Percentiles rank a stretch among this genome's conserved stretches.
These are phyloP conservation scores for Phataginus tricuspis DNA, from an alignment of 2,797 vertebrate species.

Conservation along the genomic window DNA sequence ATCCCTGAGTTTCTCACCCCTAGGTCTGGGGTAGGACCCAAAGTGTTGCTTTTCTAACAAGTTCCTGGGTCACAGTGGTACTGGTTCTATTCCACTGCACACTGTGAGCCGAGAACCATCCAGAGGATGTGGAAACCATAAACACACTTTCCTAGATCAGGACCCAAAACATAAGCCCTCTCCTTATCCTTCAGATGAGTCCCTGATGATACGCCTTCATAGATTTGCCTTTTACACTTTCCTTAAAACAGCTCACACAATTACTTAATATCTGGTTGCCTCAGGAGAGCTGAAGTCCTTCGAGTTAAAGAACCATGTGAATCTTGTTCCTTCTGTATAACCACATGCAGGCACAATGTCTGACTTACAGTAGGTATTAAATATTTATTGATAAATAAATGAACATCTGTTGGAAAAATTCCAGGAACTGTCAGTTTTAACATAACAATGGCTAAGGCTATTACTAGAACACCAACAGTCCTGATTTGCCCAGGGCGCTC, in stretches of 20 bases:
- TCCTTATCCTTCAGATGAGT: background rate
- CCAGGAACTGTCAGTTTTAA: constrained; percentile 16
- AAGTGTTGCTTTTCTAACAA: background rate
- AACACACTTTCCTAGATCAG: background rate
- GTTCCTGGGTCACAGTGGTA: background rate
- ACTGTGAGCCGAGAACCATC: background rate
- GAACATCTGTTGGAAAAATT: background rate
- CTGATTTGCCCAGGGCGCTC: background rate
- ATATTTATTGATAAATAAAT: background rate
- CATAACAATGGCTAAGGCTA: background rate
- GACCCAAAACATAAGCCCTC: background rate
- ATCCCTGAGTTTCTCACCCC: background rate
- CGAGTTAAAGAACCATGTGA: background rate
- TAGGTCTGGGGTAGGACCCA: background rate
- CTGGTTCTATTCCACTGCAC: background rate
- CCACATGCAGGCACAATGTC: background rate
- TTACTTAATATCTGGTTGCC: constrained; percentile 5
- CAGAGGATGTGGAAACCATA: background rate
- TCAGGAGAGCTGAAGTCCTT: background rate
- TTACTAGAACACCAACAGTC: background rate
- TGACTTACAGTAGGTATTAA: background rate
- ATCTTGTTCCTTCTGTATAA: background rate
- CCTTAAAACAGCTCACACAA: background rate
- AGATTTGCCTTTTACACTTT: background rate
- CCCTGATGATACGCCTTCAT: background rate